Evolutionary conservation across 2,888 invertebrate genomes (phyloP), one percentile per base, ranked within the genome.

Genomic region (Tetanocera ferruginea): DNA sequence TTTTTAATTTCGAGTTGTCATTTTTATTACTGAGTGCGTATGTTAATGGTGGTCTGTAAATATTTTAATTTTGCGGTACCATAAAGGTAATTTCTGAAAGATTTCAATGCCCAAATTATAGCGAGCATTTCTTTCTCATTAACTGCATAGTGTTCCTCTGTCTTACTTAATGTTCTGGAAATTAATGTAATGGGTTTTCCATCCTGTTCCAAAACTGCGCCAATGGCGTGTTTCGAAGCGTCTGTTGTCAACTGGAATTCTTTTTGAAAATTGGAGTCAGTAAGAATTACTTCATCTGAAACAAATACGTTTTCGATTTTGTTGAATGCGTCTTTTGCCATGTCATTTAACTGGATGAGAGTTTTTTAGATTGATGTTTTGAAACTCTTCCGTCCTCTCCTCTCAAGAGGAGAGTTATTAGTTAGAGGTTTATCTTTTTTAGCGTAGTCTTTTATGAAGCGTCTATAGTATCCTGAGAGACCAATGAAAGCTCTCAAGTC

Each of bases 21-120:
- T 62, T 62, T 28, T 62, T 62, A 14, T 62, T 28, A 25, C 62
- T 62, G 28, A 62, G 62, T 19, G 62, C 62, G 5, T n/a, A n/a
- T n/a, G n/a, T n/a, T n/a, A n/a, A n/a, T n/a, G n/a, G n/a, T n/a
- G n/a, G n/a, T n/a, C n/a, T n/a, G n/a, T n/a, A 19, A 70, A 3
- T 4, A 34, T 67, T 34, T 23, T 23, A 19, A 67, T 37, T 67
- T 67, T 11, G 37, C 11, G n/a, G 67, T 43, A 49, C 67, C 67
- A 34, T 67, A 67, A 6, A 67, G 67, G n/a, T 67, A 67, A 49
- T 67, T 67, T 67, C 67, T n/a, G 5, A 67, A 43, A 19, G 8
- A 19, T 14, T 67, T 67, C 2, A 67, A n/a, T 23, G 67, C 43
- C 67, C 64, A 64, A 11, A 64, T 43, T 23, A 67, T 67, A 43